A percentile compares a stretch with the other conserved stretches of the same genome.
Conservation (phyloP, 1,140 invertebrate genomes). For the Choristoneura fumiferana region DNA sequence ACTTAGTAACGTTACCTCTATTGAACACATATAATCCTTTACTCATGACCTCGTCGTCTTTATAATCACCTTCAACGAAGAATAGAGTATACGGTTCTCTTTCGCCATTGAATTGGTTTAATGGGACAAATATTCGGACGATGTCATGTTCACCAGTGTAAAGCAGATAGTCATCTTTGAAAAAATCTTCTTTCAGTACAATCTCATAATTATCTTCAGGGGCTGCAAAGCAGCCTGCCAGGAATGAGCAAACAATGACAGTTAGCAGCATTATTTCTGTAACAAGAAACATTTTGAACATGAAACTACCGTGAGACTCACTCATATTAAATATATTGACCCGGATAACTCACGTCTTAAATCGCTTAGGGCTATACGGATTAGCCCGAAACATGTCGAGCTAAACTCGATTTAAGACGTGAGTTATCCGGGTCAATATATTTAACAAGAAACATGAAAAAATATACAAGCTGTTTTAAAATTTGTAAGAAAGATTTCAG, state of each 20-base stretch:
- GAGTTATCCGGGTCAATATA: no score
- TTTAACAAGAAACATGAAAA: no score
- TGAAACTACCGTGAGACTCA: no score
- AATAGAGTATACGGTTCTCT: conserved; percentile 36
- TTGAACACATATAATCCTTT: conserved; percentile 44
- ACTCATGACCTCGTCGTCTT: conserved; percentile 30
- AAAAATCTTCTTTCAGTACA: conserved; percentile 38
- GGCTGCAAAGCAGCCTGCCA: conserved; percentile 28
- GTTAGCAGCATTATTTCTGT: conserved; percentile 27
- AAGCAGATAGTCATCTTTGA: conserved; percentile 30
- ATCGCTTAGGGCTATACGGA: no score
- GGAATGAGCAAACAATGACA: conserved; percentile 14
- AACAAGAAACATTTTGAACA: no score
- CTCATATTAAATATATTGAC: no score
- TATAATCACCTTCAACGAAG: conserved; percentile 45
- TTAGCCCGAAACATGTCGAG: no score
- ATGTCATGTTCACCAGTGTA: conserved; percentile 52
- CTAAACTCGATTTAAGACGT: no score
- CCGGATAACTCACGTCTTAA: no score
- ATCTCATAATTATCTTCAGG: conserved; percentile 29
- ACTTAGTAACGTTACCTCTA: conserved; percentile 31
- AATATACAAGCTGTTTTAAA: no score
- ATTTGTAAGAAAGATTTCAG: no score
- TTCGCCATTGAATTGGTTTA: conserved; percentile 52
- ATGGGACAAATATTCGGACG: conserved; percentile 46